phyloP scores from a whole-genome alignment of 2,888 invertebrate species.

The Yponomeuta malinellus region DNA sequence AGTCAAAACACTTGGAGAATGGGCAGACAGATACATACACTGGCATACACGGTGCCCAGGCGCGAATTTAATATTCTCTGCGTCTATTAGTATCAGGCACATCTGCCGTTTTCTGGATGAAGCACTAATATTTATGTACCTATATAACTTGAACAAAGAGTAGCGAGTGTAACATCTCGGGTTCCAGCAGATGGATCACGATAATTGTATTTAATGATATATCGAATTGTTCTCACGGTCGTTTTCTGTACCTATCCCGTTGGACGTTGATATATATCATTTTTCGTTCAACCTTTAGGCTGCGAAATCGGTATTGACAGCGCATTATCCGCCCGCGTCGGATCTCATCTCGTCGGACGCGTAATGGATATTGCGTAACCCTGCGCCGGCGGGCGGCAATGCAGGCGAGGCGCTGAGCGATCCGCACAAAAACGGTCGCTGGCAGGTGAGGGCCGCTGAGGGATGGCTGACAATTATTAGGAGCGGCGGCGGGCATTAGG shows the following conservation, averaged over 20 bases:
- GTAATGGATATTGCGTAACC: not conserved
- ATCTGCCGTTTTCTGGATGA: too few relatives aligned
- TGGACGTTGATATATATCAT: slow-evolving; percentile 2
- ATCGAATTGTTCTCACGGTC: slow-evolving; percentile 12
- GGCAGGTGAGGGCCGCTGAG: slow-evolving; percentile 14
- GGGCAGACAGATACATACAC: too few relatives aligned
- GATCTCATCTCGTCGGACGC: not conserved
- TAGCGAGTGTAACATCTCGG: not conserved
- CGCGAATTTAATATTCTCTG: too few relatives aligned
- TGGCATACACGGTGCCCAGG: too few relatives aligned
- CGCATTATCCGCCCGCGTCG: not conserved
- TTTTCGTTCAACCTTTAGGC: not conserved
- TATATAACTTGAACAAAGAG: not conserved
- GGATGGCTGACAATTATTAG: slow-evolving; percentile 8
- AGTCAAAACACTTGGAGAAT: too few relatives aligned
- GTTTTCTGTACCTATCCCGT: not conserved
- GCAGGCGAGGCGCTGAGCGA: slow-evolving; percentile 7
- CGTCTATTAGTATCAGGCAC: too few relatives aligned
- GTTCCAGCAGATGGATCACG: not conserved
- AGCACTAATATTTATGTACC: too few relatives aligned
- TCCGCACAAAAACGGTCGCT: not conserved
- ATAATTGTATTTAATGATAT: slow-evolving; percentile 6
- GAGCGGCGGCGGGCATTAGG: slow-evolving; percentile 26
- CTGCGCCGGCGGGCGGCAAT: slow-evolving; percentile 9
- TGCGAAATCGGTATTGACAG: not conserved